Conservation (phyloP, 2,797 vertebrate genomes). For the Sebastes variabilis region DNA sequence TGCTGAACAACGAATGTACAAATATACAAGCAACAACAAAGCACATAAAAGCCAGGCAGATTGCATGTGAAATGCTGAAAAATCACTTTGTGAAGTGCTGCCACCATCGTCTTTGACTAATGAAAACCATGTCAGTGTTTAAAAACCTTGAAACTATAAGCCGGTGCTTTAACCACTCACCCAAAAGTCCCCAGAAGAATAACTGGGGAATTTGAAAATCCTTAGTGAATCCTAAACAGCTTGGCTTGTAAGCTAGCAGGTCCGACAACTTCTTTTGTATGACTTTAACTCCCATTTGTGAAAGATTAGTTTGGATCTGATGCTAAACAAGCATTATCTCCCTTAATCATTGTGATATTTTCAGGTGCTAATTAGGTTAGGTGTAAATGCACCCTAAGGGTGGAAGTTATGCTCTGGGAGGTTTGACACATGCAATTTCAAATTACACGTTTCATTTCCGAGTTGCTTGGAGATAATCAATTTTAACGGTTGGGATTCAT, state of each 20-base stretch:
- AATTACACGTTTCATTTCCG: slow-evolving; percentile 3
- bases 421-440: slow-evolving; percentile 15
- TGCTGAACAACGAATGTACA: slow-evolving; percentile 20
- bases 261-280: background rate
- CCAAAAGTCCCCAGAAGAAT: slow-evolving; percentile 21
- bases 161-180: slow-evolving; percentile 1
- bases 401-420: slow-evolving; percentile 3
- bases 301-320: slow-evolving; percentile 12
- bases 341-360: slow-evolving; percentile 21
- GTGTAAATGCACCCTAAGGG: background rate
- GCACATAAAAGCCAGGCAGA: slow-evolving; percentile 57
- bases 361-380: background rate
- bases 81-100: slow-evolving; percentile 22
- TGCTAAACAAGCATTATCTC: background rate
- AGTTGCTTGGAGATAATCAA: slow-evolving; percentile 8
- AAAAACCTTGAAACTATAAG: slow-evolving; percentile 33
- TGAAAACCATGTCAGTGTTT: slow-evolving; percentile 29
- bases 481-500: background rate
- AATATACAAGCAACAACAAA: slow-evolving; percentile 50
- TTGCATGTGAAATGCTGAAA: slow-evolving; percentile 33
- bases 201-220: slow-evolving; percentile 4
- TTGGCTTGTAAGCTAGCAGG: background rate
- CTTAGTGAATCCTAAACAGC: background rate
- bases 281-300: background rate
- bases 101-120: slow-evolving; percentile 36